phyloP scores from a whole-genome alignment of 2,113 vertebrate species.

The Xenopus tropicalis region UCB_Xtro_10.0 CM004447.2:12538501-12539000 shows the following conservation, averaged over 20 bases:
- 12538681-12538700: too few species aligned
- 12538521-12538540: slow-evolving; percentile 6
- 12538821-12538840: not conserved
- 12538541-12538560: slow-evolving; percentile 20
- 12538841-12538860: not conserved
- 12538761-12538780: too few species aligned
- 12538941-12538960: slow-evolving; percentile 23
- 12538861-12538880: slow-evolving; percentile 27
- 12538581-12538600: too few species aligned
- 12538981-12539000: slow-evolving; percentile 15
- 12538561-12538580: too few species aligned
- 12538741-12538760: too few species aligned
- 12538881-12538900: slow-evolving; percentile 39
- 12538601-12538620: too few species aligned
- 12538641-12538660: too few species aligned
- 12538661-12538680: too few species aligned
- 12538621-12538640: too few species aligned
- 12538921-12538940: slow-evolving; percentile 17
- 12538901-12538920: slow-evolving; percentile 39
- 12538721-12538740: too few species aligned
- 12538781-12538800: not conserved
- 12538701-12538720: too few species aligned
- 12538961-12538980: slow-evolving; percentile 39
- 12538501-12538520: slow-evolving; percentile 32
- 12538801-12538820: not conserved